These are phyloP conservation scores for Paratrypauchen microcephalus DNA, from an alignment of 2,797 vertebrate genomes.

Conservation along the genomic window DNA sequence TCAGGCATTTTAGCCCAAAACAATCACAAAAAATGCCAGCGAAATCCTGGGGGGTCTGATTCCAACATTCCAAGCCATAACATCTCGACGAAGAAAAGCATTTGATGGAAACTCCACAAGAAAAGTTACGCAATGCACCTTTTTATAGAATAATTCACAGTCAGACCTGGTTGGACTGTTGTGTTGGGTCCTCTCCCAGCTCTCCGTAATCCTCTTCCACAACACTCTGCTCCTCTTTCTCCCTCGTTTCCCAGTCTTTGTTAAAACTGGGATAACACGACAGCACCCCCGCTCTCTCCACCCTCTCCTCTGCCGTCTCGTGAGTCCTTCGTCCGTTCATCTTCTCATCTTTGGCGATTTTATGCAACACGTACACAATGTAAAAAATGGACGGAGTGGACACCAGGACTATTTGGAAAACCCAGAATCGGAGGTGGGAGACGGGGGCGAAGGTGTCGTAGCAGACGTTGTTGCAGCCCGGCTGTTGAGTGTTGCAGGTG, in stretches of 20 bases:
- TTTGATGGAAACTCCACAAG: no score
- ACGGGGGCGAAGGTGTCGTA: slow-evolving; percentile 63
- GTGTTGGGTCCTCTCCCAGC: slow-evolving; percentile 47
- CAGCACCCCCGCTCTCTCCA: slow-evolving; percentile 13
- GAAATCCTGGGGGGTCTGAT: no score
- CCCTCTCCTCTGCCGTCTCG: slow-evolving; percentile 5
- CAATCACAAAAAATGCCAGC: no score
- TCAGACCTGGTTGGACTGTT: slow-evolving; percentile 50
- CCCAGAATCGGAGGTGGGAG: slow-evolving; percentile 73
- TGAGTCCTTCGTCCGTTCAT: slow-evolving; percentile 42
- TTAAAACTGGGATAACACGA: slow-evolving; percentile 34
- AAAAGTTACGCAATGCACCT: no score
- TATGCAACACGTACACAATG: slow-evolving; percentile 67
- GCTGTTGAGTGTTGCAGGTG: slow-evolving; percentile 70
- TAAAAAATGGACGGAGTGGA: slow-evolving; percentile 70
- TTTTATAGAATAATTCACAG: no score
- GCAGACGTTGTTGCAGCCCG: slow-evolving; percentile 71
- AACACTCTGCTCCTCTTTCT: neutral
- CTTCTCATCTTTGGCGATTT: slow-evolving; percentile 72
- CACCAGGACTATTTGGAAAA: slow-evolving; percentile 73
- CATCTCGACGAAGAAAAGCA: no score
- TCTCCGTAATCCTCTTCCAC: slow-evolving; percentile 41
- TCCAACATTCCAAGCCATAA: no score
- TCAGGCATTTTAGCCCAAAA: no score
- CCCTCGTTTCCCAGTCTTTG: slow-evolving; percentile 31